These are phyloP conservation scores for Tragelaphus eurycerus DNA, from an alignment of 2,797 vertebrate species.

Conservation along the genomic window DNA sequence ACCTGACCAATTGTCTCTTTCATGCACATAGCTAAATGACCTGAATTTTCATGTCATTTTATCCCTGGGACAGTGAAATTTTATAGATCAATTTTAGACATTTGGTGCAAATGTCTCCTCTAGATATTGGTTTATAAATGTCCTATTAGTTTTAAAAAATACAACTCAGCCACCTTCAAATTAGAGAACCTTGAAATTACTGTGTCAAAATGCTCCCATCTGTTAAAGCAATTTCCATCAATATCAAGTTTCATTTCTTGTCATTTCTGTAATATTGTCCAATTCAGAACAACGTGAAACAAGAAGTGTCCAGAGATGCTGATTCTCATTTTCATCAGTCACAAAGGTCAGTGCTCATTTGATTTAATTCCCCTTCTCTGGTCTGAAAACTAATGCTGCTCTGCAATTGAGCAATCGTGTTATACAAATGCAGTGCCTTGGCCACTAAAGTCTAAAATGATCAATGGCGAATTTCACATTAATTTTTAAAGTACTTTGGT, in stretches of 20 bases:
- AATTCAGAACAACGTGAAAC: constrained; percentile 57
- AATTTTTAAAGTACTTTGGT: constrained; percentile 66
- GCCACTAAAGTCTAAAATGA: constrained; percentile 58
- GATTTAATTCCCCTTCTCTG: constrained; percentile 47
- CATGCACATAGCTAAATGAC: background rate
- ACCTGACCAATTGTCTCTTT: constrained; percentile 43
- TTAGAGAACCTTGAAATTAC: constrained; percentile 52
- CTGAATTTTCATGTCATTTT: constrained; percentile 50
- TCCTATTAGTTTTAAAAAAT: background rate
- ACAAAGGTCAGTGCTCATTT: constrained; percentile 58
- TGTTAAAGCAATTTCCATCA: constrained; percentile 31
- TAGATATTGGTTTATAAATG: constrained; percentile 51
- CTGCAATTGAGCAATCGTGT: constrained; percentile 29
- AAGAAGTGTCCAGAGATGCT: constrained; percentile 45
- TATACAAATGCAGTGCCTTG: constrained; percentile 42
- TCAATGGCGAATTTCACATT: constrained; percentile 46
- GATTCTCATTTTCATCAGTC: constrained; percentile 52
- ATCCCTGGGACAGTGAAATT: constrained; percentile 7
- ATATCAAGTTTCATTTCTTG: constrained; percentile 44
- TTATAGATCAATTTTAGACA: constrained; percentile 45
- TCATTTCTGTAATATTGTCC: constrained; percentile 46
- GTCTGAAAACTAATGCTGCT: constrained; percentile 9
- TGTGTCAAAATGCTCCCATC: constrained; percentile 47
- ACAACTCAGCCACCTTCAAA: background rate
- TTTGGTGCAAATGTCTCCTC: constrained; percentile 22